Base-by-base conservation (phyloP, 2,888 invertebrate species). In the Pteria penguin region DNA sequence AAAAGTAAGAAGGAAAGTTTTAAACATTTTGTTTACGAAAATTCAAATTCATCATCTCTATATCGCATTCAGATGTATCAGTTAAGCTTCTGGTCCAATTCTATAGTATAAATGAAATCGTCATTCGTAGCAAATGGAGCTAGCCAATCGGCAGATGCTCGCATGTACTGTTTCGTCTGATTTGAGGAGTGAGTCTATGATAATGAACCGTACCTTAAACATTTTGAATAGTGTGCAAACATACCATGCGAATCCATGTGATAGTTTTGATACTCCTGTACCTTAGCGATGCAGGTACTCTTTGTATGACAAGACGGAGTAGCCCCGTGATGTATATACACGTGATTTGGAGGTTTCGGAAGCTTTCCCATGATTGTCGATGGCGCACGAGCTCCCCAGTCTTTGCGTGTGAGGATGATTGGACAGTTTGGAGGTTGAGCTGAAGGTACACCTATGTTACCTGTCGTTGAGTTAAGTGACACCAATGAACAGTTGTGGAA, bases 271-370 rank as follows among this genome's bases (percentile, higher is more conserved):
- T 85, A 84, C 11, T 62, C 31, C 57, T 65, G 66, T 11, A 87
- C 77, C 14, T 74, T 72, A 0, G 14, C 18, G 0, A 62, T 63
- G 52, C 87, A 87, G 1, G 55, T 66, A 2, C 70, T 8, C 33
- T 76, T 26, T 1, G 78, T 75, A 33, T 68, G 67, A 75, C 88
- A 88, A 27, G 92, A 89, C 8, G 90, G 89, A 2, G 93, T 93
- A 0, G 92, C 94, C 0, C 94, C 93, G 69, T 89, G 89, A 62
- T 89, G 89, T 27, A 89, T 85, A 74, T 87, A 88, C 2, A 87
- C 83, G 67, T 86, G 84, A 24, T 81, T 70, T 2, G 84, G 85
- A 1, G 26, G 27, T n/a, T 26, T 27, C 14, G 58, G 58, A 72
- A 84, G 79, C 1, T 66, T 61, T 4, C 62, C 72, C 0, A 75